Evolutionary conservation across 1,140 invertebrate genomes (phyloP).

Genomic region (Polypedilum pembai): DNA sequence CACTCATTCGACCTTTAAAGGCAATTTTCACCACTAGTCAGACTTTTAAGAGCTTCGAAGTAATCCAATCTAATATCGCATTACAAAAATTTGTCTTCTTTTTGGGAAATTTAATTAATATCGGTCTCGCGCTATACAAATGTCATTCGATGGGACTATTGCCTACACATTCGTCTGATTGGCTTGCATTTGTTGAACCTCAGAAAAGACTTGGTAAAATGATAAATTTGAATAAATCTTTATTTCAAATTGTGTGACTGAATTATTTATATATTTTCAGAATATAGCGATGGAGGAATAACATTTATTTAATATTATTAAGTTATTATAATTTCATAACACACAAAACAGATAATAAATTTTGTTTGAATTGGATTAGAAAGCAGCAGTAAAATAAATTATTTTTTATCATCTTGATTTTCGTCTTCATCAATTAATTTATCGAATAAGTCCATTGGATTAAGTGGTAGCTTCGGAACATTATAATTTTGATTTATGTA

Average conservation of each 20-base stretch:
- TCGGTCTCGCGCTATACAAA: constrained; percentile 92
- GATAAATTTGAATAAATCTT: not conserved
- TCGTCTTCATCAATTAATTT: constrained; percentile 43
- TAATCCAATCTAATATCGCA: constrained; percentile 68
- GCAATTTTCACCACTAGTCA: constrained; percentile 84
- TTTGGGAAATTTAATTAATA: constrained; percentile 88
- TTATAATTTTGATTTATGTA: constrained; percentile 77
- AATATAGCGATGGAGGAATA: constrained; percentile 81
- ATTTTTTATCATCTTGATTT: constrained; percentile 3
- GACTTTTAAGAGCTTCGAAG: constrained; percentile 94
- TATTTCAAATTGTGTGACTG: not conserved
- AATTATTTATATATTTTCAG: constrained; percentile 38
- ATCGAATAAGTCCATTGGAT: constrained; percentile 61
- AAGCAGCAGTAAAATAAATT: constrained; percentile 23
- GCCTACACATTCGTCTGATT: constrained; percentile 96
- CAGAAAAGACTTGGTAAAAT: constrained; percentile 56
- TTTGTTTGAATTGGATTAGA: constrained; percentile 33
- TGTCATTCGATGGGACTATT: constrained; percentile 98
- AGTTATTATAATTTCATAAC: constrained; percentile 29
- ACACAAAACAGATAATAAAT: constrained; percentile 29
- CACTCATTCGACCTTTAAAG: constrained; percentile 91
- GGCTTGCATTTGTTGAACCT: constrained; percentile 95
- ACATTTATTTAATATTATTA: constrained; percentile 46
- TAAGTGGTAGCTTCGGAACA: constrained; percentile 68
- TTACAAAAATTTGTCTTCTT: constrained; percentile 93